Base-by-base conservation (phyloP, 2,113 vertebrate genomes). In the Prinia subflava region DNA sequence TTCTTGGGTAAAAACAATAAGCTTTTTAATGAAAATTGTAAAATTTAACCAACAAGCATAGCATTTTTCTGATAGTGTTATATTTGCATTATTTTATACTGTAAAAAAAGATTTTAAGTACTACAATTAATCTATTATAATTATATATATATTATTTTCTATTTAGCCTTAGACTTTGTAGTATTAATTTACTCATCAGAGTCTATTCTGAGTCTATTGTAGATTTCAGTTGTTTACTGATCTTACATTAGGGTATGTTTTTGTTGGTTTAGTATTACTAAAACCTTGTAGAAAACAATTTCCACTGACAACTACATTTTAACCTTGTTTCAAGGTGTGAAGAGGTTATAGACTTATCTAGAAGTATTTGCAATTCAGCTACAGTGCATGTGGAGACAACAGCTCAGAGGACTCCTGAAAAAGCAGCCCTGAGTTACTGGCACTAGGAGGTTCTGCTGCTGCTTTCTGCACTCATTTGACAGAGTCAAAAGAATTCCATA, bases 1-100 rank as follows among this genome's bases (percentile, higher is more conserved):
- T 77, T 60, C n/a, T 39, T 47, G 22, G 7, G 9, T 89, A 87
- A 84, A 55, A 55, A 27, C 13, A 44, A 50, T 63, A 37, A 44
- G 1, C 1, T 41, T 70, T 75, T 65, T 3, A 55, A 53, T 44
- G 6, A 10, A 42, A 39, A 6, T 0, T 1, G 30, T 15, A 6
- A 8, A 24, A 17, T 44, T 77, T 77, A 49, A 64, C 47, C 6
- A 71, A 46, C 24, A 63, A 75, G 15, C 12, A 44, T 47, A 46
- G 4, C 35, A 12, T 81, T 85, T 93, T 90, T n/a, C 46, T 78
- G 20, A 15, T 56, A 57, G 31, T 41, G 8, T 47, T 87, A 50
- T 17, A 52, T 64, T 84, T 90, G 14, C 30, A 46, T 63, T 84
- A 55, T 65, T 77, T 94, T 84, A 52, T 50, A 46, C 25, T 39